Evolutionary conservation across 1,140 invertebrate species (phyloP).

Genomic region (Pseudoatta argentina): DNA sequence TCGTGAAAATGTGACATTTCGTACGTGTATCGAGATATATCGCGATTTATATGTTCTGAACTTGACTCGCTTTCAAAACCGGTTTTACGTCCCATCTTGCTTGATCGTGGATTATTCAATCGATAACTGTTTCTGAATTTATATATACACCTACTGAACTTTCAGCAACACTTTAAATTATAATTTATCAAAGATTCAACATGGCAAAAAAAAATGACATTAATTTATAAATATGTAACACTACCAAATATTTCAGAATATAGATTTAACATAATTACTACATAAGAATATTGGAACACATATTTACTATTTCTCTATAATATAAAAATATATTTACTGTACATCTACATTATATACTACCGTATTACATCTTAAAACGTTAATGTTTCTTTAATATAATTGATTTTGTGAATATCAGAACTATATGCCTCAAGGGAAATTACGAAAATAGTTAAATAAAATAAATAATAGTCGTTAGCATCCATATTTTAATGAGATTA

Average conservation of each 20-base stretch:
- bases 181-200: conserved; percentile 23
- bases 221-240: not conserved
- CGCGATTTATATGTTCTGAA: conserved; percentile 48
- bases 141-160: not conserved
- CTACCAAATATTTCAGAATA: not conserved
- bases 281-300: not conserved
- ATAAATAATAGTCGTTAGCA: not conserved
- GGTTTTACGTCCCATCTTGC: conserved; percentile 42
- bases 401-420: not conserved
- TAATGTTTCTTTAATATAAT: not conserved
- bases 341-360: not conserved
- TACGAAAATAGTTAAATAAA: not conserved
- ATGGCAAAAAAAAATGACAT: not conserved
- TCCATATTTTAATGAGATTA: conserved; percentile 18
- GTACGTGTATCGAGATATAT: conserved; percentile 38
- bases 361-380: not conserved
- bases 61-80: conserved; percentile 67
- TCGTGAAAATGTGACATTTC: conserved; percentile 41
- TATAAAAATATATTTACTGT: not conserved
- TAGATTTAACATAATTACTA: not conserved
- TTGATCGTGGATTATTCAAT: conserved; percentile 45
- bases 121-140: conserved; percentile 53
- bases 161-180: conserved; percentile 11
- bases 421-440: not conserved
- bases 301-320: too few species aligned